phyloP scores from a whole-genome alignment of 2,888 invertebrate species.

The Amiota communis region DNA sequence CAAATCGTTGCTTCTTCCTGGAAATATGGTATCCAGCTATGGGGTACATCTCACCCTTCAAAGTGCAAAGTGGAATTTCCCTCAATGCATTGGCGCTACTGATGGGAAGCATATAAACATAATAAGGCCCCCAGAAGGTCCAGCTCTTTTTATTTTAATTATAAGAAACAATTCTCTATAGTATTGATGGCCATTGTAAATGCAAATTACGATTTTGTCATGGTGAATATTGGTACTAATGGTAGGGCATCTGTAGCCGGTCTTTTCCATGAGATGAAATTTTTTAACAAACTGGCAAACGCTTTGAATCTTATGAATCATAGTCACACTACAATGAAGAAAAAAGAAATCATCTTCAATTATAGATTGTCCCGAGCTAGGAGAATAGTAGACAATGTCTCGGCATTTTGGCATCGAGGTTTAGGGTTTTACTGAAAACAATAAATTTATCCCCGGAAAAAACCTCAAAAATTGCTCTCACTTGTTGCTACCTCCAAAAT shows the following conservation, averaged over 20 bases:
- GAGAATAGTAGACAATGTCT: not conserved
- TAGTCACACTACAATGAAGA: not conserved
- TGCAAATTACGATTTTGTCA: not conserved
- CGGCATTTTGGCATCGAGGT: not conserved
- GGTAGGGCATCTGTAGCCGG: not conserved
- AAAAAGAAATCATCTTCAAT: conserved; percentile 2
- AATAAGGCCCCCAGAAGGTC: no score
- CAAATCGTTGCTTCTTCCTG: no score
- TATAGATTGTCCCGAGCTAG: not conserved
- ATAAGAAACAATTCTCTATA: no score
- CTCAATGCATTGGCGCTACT: no score
- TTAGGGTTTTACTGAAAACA: not conserved
- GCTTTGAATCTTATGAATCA: not conserved
- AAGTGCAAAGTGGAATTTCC: no score
- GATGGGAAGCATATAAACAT: no score
- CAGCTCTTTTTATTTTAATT: no score
- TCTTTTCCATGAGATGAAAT: not conserved
- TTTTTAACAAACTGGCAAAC: not conserved
- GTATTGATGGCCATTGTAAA: not conserved
- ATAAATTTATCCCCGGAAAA: not conserved
- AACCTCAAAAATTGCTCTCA: not conserved
- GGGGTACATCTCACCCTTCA: no score
- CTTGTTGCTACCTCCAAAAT: not conserved
- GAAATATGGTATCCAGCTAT: no score
- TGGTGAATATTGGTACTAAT: not conserved